phyloP scores from a whole-genome alignment of 2,888 invertebrate genomes.

The Noctua janthe region DNA sequence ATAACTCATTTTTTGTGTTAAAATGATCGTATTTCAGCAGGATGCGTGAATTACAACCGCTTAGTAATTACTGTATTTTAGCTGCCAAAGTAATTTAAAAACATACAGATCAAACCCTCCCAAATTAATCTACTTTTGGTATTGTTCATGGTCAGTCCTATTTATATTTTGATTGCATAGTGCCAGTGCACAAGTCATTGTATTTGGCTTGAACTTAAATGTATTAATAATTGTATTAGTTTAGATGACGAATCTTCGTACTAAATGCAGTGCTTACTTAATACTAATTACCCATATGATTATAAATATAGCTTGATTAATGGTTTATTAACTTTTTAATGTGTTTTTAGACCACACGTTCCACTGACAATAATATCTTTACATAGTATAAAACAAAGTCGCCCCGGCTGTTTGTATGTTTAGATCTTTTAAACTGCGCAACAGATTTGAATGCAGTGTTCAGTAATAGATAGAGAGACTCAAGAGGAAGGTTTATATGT shows the following conservation, averaged over 20 bases:
- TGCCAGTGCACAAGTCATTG: background rate
- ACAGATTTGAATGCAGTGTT: too few species aligned
- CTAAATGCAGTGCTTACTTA: constrained; percentile 3
- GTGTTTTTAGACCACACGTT: background rate
- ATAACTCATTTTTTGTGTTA: background rate
- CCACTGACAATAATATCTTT: background rate
- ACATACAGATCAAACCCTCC: too few species aligned
- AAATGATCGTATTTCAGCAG: too few species aligned
- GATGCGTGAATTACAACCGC: background rate
- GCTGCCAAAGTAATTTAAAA: background rate
- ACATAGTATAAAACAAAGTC: too few species aligned
- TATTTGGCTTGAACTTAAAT: background rate
- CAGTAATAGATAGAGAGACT: too few species aligned
- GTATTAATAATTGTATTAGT: constrained; percentile 15
- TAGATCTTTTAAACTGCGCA: too few species aligned
- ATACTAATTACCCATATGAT: constrained; percentile 31
- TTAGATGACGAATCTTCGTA: constrained; percentile 4
- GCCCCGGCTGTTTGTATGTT: too few species aligned
- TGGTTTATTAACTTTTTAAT: constrained; percentile 30
- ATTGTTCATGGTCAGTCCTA: background rate
- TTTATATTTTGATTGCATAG: constrained; percentile 19
- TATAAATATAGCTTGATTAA: constrained; percentile 33
- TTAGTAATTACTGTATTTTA: background rate
- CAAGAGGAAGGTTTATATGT: too few species aligned
- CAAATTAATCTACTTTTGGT: background rate